Conservation (phyloP, 2,797 vertebrate species). For the Enoplosus armatus region DNA sequence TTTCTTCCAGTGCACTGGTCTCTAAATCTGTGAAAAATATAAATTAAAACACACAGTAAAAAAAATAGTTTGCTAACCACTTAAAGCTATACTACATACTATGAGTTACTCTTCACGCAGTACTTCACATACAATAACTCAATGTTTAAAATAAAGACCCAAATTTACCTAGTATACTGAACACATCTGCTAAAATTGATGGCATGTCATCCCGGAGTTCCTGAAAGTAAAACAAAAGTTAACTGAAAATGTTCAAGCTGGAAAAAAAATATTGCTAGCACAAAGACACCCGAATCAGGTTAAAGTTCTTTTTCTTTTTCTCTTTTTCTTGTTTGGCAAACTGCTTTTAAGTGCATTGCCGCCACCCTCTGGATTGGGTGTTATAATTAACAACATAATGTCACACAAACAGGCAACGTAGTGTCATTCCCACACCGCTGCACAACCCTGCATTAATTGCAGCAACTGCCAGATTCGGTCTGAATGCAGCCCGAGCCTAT, state of each 20-base stretch:
- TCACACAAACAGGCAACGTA: too few relatives aligned
- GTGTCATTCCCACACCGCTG: too few relatives aligned
- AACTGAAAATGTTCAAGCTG: background rate
- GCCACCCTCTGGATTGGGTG: too few relatives aligned
- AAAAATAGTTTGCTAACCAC: background rate
- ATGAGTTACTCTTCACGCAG: background rate
- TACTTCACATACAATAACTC: background rate
- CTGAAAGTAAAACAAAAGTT: constrained; percentile 75
- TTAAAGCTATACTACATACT: background rate
- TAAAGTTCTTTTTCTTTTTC: too few relatives aligned
- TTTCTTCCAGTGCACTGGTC: constrained; percentile 98
- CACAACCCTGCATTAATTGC: too few relatives aligned
- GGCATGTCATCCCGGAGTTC: constrained; percentile 96
- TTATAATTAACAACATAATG: too few relatives aligned
- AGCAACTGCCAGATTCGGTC: too few relatives aligned
- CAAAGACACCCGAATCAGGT: background rate
- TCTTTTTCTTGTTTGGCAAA: too few relatives aligned
- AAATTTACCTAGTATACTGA: constrained; percentile 94
- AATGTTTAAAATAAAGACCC: background rate
- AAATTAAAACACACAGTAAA: background rate
- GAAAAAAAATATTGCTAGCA: background rate
- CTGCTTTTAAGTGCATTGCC: too few relatives aligned
- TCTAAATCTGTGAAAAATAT: constrained; percentile 90
- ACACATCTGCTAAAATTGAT: constrained; percentile 98
- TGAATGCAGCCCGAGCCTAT: too few relatives aligned